Percentiles rank a stretch among this genome's conserved stretches.
phyloP scores from a whole-genome alignment of 2,888 invertebrate species.

The Philopedon plagiatum region DNA sequence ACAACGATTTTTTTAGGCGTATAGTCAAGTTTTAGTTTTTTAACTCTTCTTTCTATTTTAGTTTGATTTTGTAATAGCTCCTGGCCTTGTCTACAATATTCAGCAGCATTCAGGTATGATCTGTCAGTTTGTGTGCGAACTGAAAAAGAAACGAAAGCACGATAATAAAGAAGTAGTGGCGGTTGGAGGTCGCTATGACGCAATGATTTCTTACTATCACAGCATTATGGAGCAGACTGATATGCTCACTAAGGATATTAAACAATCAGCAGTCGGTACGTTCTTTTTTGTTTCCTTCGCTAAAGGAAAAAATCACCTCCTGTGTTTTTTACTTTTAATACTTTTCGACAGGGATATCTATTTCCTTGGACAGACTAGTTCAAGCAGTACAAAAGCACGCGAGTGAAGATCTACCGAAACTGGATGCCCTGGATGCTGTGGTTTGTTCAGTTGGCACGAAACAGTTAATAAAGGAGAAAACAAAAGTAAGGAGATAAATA shows the following conservation, averaged over 20 bases:
- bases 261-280: conserved; percentile 74
- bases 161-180: conserved; percentile 81
- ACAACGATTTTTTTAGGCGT: too few species aligned
- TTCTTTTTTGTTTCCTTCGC: too few species aligned
- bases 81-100: conserved; percentile 75
- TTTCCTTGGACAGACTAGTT: conserved; percentile 86
- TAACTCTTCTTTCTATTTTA: conserved; percentile 61
- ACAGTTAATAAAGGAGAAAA: conserved; percentile 73
- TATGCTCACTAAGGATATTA: conserved; percentile 57
- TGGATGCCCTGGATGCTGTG: conserved; percentile 73
- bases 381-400: conserved; percentile 73
- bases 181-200: conserved; percentile 92
- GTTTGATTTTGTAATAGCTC: conserved; percentile 75
- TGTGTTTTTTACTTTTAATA: not conserved
- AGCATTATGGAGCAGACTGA: conserved; percentile 57
- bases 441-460: conserved; percentile 77
- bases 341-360: conserved; percentile 75
- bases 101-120: conserved; percentile 78
- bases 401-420: conserved; percentile 67
- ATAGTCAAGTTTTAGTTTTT: too few species aligned
- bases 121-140: conserved; percentile 77
- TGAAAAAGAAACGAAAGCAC: conserved; percentile 71
- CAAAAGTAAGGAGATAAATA: conserved; percentile 61
- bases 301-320: too few species aligned
- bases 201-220: conserved; percentile 81